phyloP scores from a whole-genome alignment of 2,888 invertebrate genomes.

The Dolichomitus sp. region DNA sequence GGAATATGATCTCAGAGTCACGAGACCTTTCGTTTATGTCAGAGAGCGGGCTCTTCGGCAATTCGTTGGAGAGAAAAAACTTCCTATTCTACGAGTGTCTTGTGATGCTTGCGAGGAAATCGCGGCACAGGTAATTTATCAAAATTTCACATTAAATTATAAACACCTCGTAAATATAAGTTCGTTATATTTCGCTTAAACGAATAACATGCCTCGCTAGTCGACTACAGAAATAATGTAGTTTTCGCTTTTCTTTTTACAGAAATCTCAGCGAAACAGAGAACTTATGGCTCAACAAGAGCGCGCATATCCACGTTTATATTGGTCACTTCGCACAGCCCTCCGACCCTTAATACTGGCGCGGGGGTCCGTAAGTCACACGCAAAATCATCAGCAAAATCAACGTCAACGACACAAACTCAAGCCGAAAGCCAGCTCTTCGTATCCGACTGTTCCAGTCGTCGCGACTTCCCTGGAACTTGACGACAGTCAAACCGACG shows the following conservation, averaged over 20 bases:
- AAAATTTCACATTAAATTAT: too few species aligned
- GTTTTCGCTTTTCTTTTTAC: slow-evolving; percentile 59
- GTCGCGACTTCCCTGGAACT: slow-evolving; percentile 87
- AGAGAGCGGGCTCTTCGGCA: slow-evolving; percentile 92
- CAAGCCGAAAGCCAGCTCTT: slow-evolving; percentile 81
- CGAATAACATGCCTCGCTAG: not conserved
- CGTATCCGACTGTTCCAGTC: slow-evolving; percentile 86
- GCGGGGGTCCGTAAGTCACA: slow-evolving; percentile 71
- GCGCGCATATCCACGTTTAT: slow-evolving; percentile 91
- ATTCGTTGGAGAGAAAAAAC: slow-evolving; percentile 91
- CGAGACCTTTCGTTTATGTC: slow-evolving; percentile 95
- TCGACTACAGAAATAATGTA: not conserved
- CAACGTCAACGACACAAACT: slow-evolving; percentile 85
- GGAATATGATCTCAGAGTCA: slow-evolving; percentile 93
- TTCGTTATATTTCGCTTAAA: not conserved
- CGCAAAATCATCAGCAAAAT: slow-evolving; percentile 47
- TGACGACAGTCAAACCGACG: slow-evolving; percentile 89
- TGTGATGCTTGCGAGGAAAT: slow-evolving; percentile 85
- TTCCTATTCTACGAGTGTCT: slow-evolving; percentile 90
- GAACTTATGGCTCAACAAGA: slow-evolving; percentile 92
- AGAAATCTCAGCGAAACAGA: slow-evolving; percentile 89
- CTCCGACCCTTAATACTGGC: slow-evolving; percentile 92
- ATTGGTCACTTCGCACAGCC: slow-evolving; percentile 91
- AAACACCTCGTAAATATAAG: too few species aligned
- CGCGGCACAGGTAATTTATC: slow-evolving; percentile 86